A percentile compares a stretch with the other conserved stretches of the same genome.
phyloP scores from a whole-genome alignment of 2,113 vertebrate species.

The Oenanthe melanoleuca region DNA sequence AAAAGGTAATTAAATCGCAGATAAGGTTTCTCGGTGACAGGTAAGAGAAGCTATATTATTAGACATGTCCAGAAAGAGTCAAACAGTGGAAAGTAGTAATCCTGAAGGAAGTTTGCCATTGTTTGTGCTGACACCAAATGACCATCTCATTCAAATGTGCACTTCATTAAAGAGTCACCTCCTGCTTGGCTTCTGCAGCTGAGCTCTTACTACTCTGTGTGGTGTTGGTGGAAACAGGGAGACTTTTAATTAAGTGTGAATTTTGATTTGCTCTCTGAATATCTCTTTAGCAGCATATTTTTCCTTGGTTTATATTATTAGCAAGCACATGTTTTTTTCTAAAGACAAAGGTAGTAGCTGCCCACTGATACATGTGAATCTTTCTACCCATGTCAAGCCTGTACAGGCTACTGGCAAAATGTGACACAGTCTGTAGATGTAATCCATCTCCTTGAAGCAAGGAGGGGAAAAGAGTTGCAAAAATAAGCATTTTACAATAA shows the following conservation, averaged over 20 bases:
- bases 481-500: not conserved
- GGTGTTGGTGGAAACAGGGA: not conserved
- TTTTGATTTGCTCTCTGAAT: constrained; percentile 13
- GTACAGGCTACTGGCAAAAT: not conserved
- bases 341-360: not conserved
- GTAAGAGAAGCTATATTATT: constrained; percentile 40
- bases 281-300: not conserved
- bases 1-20: not conserved
- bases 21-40: constrained; percentile 35
- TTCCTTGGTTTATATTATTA: not conserved
- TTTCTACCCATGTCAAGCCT: not conserved
- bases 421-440: not conserved
- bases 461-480: not conserved
- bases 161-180: constrained; percentile 17
- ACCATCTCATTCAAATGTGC: constrained; percentile 28
- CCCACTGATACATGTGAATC: rapidly evolving
- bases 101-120: not conserved
- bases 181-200: not conserved
- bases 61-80: not conserved
- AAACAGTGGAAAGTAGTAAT: not conserved
- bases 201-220: not conserved
- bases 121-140: constrained; percentile 10
- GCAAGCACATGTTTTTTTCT: not conserved
- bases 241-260: constrained; percentile 9
- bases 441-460: not conserved